These are phyloP conservation scores for Brachionus koreanus DNA, from an alignment of 1,140 invertebrate genomes.

Conservation along the genomic window DNA sequence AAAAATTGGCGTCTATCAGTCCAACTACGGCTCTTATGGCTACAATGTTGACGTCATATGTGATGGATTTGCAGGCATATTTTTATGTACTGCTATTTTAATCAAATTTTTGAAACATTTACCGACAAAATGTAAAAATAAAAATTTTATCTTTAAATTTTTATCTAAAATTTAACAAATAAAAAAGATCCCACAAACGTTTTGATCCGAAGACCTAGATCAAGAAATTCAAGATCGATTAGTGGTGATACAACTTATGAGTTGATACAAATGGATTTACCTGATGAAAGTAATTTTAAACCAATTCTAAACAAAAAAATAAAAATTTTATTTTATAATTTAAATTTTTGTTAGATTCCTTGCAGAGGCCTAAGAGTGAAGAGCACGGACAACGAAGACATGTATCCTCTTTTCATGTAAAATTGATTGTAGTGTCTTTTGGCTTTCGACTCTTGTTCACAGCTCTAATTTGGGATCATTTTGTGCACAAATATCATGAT, in stretches of 20 bases:
- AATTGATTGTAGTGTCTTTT: neutral
- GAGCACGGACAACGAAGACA: neutral
- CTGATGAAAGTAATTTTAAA: neutral
- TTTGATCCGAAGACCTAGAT: neutral
- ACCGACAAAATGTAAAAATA: neutral
- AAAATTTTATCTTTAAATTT: neutral
- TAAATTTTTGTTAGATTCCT: neutral
- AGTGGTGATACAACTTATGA: neutral
- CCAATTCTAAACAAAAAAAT: no score
- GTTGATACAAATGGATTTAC: neutral
- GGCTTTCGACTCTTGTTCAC: constrained; percentile 8
- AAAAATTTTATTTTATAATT: neutral
- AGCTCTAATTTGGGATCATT: constrained; percentile 24
- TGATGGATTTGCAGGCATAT: neutral
- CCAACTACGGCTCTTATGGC: constrained; percentile 17
- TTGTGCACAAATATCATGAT: constrained; percentile 33
- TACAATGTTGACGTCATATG: constrained; percentile 35
- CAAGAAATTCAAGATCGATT: neutral
- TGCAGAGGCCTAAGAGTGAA: neutral
- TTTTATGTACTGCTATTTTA: constrained; percentile 11
- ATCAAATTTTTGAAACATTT: constrained; percentile 24
- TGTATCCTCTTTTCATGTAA: neutral
- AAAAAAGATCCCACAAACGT: neutral
- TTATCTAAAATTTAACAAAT: neutral
- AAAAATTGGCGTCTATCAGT: constrained; percentile 11